A percentile compares a stretch with the other conserved stretches of the same genome.
These are phyloP conservation scores for Drosophila pseudotakahashii DNA, from an alignment of 2,888 invertebrate genomes.

Conservation along the genomic window DNA sequence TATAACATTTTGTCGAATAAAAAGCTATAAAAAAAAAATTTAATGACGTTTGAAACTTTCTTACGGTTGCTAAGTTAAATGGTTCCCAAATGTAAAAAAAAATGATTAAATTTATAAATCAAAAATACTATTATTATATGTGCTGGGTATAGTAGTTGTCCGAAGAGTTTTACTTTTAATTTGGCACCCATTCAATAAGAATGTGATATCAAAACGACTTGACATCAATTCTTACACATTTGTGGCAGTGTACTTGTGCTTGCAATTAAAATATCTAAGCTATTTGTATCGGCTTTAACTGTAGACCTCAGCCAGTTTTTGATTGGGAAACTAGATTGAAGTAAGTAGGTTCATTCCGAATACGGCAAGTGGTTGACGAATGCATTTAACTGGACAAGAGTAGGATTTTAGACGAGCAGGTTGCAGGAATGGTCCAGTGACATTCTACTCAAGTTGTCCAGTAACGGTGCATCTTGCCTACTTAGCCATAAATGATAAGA, in stretches of 20 bases:
- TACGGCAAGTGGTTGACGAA: slow-evolving; percentile 31
- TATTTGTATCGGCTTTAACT: slow-evolving; percentile 13
- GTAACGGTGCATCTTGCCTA: slow-evolving; percentile 31
- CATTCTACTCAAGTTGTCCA: slow-evolving; percentile 23
- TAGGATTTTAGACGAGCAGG: slow-evolving; percentile 13
- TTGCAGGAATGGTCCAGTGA: slow-evolving; percentile 29
- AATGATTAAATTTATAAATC: too few species aligned
- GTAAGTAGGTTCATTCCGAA: slow-evolving; percentile 26
- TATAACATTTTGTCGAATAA: background rate
- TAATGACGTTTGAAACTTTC: too few species aligned
- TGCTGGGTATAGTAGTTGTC: background rate
- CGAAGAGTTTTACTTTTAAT: too few species aligned
- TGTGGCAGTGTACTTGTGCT: slow-evolving; percentile 4
- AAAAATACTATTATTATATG: too few species aligned
- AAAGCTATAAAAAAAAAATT: background rate
- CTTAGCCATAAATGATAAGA: slow-evolving; percentile 35
- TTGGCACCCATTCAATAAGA: too few species aligned
- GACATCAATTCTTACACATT: background rate
- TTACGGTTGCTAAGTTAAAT: too few species aligned
- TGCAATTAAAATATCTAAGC: slow-evolving; percentile 27
- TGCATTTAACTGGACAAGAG: slow-evolving; percentile 11
- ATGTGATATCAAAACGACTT: background rate
- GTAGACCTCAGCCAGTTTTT: slow-evolving; percentile 16
- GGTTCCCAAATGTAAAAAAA: too few species aligned
- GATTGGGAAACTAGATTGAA: slow-evolving; percentile 28